Percentiles rank a stretch among this genome's conserved stretches.
Conservation (phyloP, 2,113 vertebrate genomes). For the Chaetura pelagica region DNA sequence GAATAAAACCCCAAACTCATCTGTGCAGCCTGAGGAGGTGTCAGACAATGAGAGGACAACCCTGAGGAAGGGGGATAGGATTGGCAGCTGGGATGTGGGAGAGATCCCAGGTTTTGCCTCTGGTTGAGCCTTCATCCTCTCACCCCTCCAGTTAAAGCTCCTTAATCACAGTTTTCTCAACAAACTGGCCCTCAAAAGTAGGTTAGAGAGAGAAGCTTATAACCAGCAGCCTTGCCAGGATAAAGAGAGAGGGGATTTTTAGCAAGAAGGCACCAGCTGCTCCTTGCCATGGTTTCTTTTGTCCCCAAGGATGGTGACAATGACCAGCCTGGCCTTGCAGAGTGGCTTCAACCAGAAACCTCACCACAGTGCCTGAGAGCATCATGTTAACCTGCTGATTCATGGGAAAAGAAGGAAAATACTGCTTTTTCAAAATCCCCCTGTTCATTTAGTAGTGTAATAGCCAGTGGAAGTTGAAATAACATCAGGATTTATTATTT, state of each 20-base stretch:
- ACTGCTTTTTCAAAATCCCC: neutral
- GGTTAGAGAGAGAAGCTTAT: neutral
- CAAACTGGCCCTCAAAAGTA: neutral
- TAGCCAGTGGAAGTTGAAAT: neutral
- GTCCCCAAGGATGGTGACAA: neutral
- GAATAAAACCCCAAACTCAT: neutral
- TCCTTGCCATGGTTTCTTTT: neutral
- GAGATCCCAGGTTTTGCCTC: neutral
- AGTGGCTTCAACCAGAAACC: neutral
- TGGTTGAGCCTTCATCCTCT: neutral
- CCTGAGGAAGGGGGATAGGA: fast-evolving
- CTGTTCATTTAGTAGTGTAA: neutral
- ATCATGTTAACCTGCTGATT: neutral
- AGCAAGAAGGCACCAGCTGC: neutral
- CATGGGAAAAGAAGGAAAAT: neutral
- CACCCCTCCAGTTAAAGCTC: neutral
- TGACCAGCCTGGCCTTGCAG: neutral
- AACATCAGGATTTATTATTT: neutral
- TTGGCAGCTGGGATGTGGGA: neutral
- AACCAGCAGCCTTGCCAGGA: neutral
- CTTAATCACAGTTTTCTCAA: neutral
- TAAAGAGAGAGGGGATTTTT: neutral
- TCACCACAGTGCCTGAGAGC: neutral
- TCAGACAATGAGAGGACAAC: neutral
- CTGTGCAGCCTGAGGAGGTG: neutral